A percentile compares a stretch with the other conserved stretches of the same genome.
These are phyloP conservation scores for Philypnodon macrostomus DNA, from an alignment of 2,797 vertebrate genomes.

Conservation along the genomic window DNA sequence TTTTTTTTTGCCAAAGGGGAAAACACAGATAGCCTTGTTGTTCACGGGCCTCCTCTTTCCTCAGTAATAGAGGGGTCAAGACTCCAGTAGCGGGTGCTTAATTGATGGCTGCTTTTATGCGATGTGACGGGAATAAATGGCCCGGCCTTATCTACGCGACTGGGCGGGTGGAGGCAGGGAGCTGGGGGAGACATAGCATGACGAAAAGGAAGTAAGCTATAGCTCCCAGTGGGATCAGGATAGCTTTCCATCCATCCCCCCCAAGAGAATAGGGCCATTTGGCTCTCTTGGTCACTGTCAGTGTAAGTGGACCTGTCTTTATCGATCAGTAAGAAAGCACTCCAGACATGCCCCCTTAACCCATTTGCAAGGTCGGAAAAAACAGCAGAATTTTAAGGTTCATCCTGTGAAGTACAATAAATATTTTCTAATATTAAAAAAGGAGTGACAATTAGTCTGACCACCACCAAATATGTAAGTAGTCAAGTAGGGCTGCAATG, in stretches of 20 bases:
- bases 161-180: conserved; percentile 23
- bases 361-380: conserved; percentile 17
- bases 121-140: conserved; percentile 70
- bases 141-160: conserved; percentile 55
- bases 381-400: conserved; percentile 5
- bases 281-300: conserved; percentile 43
- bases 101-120: conserved; percentile 75
- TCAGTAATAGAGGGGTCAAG: conserved; percentile 69
- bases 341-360: conserved; percentile 18
- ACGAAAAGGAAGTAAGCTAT: conserved; percentile 54
- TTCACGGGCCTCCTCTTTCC: conserved; percentile 56
- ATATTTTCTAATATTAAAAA: no score
- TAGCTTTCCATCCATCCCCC: conserved; percentile 27
- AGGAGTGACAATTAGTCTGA: no score
- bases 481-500: no score
- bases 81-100: conserved; percentile 55
- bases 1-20: conserved; percentile 38
- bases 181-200: conserved; percentile 54
- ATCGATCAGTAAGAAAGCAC: conserved; percentile 56
- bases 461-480: no score
- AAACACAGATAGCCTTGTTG: conserved; percentile 53
- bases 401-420: no score
- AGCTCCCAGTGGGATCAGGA: conserved; percentile 48
- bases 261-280: conserved; percentile 33
- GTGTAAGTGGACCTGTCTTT: conserved; percentile 48